Conservation (phyloP, 2,113 vertebrate genomes). For the Oceanodroma tethys region DNA sequence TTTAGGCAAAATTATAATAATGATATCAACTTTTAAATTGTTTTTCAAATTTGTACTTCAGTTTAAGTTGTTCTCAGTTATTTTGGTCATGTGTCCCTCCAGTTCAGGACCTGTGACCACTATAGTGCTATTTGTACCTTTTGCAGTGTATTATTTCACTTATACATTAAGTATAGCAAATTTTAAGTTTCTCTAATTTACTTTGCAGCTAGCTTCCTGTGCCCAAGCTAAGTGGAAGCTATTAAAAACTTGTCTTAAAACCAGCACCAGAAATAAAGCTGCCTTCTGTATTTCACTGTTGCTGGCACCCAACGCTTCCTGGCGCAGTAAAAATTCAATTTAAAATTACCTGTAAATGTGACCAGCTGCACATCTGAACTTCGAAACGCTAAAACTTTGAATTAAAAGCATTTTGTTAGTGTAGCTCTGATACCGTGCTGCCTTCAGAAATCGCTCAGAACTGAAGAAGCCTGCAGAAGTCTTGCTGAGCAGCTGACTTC, state of each 20-base stretch:
- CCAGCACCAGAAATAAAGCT: neutral
- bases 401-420: neutral
- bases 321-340: neutral
- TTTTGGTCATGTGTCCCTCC: neutral
- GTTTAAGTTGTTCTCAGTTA: neutral
- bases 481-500: neutral
- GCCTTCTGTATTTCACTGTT: neutral
- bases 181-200: neutral
- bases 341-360: neutral
- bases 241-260: neutral
- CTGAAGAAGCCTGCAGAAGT: neutral
- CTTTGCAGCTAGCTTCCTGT: neutral
- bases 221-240: neutral
- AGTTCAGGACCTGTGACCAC: neutral
- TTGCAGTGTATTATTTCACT: neutral
- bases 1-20: neutral
- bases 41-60: neutral
- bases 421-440: accelerated
- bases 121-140: neutral
- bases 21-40: accelerated
- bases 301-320: neutral
- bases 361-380: neutral
- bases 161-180: neutral
- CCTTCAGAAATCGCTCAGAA: neutral
- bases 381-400: neutral